phyloP scores from a whole-genome alignment of 2,113 vertebrate genomes.

The Hemiscyllium ocellatum region DNA sequence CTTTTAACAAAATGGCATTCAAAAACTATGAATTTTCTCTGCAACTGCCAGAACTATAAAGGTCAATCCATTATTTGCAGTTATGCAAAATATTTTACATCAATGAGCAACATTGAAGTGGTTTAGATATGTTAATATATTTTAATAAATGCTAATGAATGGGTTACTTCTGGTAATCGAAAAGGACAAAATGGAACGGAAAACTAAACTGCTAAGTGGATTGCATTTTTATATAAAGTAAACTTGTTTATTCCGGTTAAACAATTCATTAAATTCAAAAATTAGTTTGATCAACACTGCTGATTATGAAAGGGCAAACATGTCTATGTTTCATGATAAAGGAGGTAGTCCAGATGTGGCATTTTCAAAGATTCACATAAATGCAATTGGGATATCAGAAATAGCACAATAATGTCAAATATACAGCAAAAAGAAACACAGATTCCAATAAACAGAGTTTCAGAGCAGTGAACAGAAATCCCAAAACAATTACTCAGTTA shows the following conservation, averaged over 20 bases:
- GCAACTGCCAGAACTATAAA: no score
- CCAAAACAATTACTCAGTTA: neutral
- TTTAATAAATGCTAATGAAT: neutral
- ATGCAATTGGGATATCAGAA: neutral
- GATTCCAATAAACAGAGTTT: neutral
- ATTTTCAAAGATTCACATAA: neutral
- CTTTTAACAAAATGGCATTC: neutral
- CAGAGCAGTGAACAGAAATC: neutral
- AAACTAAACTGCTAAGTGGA: neutral
- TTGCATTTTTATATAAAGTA: neutral
- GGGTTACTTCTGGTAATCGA: neutral
- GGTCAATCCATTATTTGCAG: neutral
- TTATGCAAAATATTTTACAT: neutral
- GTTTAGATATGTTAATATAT: conserved; percentile 11
- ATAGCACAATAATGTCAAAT: neutral
- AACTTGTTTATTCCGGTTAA: neutral
- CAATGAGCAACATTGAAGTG: neutral
- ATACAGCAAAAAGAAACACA: neutral
- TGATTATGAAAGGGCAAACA: neutral
- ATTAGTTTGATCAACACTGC: neutral
- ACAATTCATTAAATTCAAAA: neutral
- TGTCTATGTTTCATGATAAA: neutral
- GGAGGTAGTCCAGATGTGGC: neutral
- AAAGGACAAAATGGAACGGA: neutral
- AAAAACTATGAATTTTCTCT: neutral